Percentiles rank a stretch among this genome's conserved stretches.
Conservation (phyloP, 2,888 invertebrate genomes). For the Dryobota labecula region DNA sequence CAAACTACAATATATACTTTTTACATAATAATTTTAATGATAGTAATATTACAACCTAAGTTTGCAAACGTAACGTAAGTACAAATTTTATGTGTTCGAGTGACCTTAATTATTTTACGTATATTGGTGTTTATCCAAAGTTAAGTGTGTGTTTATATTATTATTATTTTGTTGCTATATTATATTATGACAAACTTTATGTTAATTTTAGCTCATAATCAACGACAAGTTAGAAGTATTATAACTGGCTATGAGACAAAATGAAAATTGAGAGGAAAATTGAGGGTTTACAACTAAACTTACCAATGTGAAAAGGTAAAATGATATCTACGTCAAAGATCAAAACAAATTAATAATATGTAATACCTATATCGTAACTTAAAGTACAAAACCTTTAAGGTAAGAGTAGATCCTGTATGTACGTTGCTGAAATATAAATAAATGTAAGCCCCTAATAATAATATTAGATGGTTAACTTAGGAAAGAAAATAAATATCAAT, state of each 20-base stretch:
- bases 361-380: constrained; percentile 27
- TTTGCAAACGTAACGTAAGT: constrained; percentile 86
- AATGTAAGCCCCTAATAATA: constrained; percentile 27
- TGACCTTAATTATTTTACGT: constrained; percentile 86
- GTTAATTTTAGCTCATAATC: constrained; percentile 76
- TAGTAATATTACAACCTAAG: constrained; percentile 79
- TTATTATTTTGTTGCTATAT: constrained; percentile 88
- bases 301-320: constrained; percentile 17
- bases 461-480: constrained; percentile 36
- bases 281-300: constrained; percentile 45
- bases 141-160: constrained; percentile 88
- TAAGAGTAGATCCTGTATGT: constrained; percentile 27
- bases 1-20: constrained; percentile 76
- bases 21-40: constrained; percentile 76
- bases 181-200: constrained; percentile 85
- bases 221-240: constrained; percentile 74
- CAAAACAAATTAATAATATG: constrained; percentile 31
- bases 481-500: constrained; percentile 34
- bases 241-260: constrained; percentile 75
- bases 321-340: constrained; percentile 20
- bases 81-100: constrained; percentile 90
- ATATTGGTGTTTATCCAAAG: constrained; percentile 88
- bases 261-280: constrained; percentile 67
- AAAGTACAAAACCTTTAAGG: constrained; percentile 40
- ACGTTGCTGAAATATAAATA: constrained; percentile 28